phyloP scores from a whole-genome alignment of 2,113 vertebrate genomes.

The Oxyura jamaicensis region DNA sequence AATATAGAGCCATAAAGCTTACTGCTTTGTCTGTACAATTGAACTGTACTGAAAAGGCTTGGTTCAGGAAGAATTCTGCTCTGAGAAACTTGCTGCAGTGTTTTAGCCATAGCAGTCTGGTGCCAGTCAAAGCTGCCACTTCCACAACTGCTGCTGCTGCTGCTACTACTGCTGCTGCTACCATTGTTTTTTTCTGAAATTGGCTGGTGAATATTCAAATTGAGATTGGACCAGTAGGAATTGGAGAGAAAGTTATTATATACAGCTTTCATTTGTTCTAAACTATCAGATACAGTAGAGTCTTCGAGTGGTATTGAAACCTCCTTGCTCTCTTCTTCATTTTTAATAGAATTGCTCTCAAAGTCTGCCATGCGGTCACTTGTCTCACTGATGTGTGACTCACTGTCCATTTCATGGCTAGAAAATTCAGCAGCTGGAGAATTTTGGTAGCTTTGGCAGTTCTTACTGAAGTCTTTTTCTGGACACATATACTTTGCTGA shows the following conservation, averaged over 20 bases:
- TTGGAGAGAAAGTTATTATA: conserved; percentile 98
- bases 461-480: conserved; percentile 89
- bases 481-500: conserved; percentile 89
- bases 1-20: conserved; percentile 99
- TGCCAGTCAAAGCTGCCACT: conserved; percentile 98
- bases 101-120: conserved; percentile 96
- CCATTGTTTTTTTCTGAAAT: conserved; percentile 87
- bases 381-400: conserved; percentile 96
- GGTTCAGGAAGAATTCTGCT: conserved; percentile 87
- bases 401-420: conserved; percentile 97
- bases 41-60: conserved; percentile 97
- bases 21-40: conserved; percentile 97
- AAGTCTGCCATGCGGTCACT: conserved; percentile 98
- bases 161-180: conserved; percentile 94
- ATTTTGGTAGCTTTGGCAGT: conserved; percentile 88
- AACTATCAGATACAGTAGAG: conserved; percentile 86
- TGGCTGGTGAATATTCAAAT: conserved; percentile 89
- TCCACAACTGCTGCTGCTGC: conserved; percentile 94
- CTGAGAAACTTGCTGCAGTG: conserved; percentile 94
- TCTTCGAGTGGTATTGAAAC: conserved; percentile 82
- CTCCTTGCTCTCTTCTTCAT: conserved; percentile 94
- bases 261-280: conserved; percentile 99
- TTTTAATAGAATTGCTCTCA: conserved; percentile 93
- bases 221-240: conserved; percentile 98
- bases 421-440: conserved; percentile 95